phyloP scores from a whole-genome alignment of 2,113 vertebrate species.

The Sceloporus tristichus region DNA sequence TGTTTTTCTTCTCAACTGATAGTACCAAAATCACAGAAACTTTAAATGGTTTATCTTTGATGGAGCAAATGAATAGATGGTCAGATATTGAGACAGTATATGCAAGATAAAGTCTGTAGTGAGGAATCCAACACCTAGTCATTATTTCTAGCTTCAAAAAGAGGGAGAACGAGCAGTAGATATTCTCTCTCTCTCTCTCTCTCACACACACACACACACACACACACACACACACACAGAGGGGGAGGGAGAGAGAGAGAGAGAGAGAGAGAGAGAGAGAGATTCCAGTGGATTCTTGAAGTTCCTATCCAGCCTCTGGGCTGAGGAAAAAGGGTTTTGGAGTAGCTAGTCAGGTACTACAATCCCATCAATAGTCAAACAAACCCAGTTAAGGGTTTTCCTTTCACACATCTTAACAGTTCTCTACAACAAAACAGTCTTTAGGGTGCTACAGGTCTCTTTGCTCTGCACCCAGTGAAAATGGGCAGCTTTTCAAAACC shows the following conservation, averaged over 20 bases:
- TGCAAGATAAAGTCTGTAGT: no score
- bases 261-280: background rate
- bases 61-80: no score
- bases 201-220: background rate
- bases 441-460: background rate
- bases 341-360: background rate
- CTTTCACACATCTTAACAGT: background rate
- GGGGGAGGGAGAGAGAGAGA: background rate
- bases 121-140: no score
- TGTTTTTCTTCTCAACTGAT: no score
- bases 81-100: no score
- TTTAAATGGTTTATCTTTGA: no score
- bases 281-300: background rate
- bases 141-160: no score
- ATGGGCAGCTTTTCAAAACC: slow-evolving; percentile 40
- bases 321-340: background rate
- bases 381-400: background rate
- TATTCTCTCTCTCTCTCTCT: background rate
- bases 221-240: no score
- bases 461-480: slow-evolving; percentile 64
- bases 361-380: background rate
- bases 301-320: background rate
- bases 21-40: no score
- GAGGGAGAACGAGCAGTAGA: background rate
- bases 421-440: background rate